phyloP scores from a whole-genome alignment of 2,113 vertebrate species.

The Crotalus tigris region DNA sequence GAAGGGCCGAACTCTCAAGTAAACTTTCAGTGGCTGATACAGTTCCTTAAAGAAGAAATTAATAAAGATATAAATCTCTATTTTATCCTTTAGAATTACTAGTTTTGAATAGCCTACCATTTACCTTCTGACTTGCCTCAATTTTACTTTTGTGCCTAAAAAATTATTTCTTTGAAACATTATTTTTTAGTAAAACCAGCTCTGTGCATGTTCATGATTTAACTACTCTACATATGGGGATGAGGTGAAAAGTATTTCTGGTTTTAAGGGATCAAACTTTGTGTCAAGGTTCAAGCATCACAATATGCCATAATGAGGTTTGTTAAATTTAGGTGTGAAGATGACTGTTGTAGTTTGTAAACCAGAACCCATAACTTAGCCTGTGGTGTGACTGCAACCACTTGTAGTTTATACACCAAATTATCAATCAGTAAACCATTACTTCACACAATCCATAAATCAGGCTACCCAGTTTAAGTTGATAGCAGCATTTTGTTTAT shows the following conservation, averaged over 20 bases:
- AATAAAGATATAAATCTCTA: background rate
- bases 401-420: background rate
- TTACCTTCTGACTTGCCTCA: background rate
- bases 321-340: background rate
- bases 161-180: background rate
- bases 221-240: background rate
- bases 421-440: background rate
- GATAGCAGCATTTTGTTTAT: background rate
- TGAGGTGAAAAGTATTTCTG: background rate
- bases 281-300: background rate
- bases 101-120: background rate
- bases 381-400: background rate
- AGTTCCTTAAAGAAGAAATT: conserved; percentile 51
- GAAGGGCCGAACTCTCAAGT: conserved; percentile 81
- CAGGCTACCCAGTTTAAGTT: background rate
- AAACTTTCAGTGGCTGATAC: conserved; percentile 77
- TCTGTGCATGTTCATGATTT: background rate
- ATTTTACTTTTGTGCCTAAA: background rate
- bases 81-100: background rate
- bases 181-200: background rate
- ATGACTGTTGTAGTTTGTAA: background rate
- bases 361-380: background rate
- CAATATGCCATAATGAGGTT: background rate
- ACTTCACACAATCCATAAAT: background rate
- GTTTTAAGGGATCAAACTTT: background rate